These are phyloP conservation scores for Meta bourneti DNA, from an alignment of 2,888 invertebrate genomes.

Conservation along the genomic window DNA sequence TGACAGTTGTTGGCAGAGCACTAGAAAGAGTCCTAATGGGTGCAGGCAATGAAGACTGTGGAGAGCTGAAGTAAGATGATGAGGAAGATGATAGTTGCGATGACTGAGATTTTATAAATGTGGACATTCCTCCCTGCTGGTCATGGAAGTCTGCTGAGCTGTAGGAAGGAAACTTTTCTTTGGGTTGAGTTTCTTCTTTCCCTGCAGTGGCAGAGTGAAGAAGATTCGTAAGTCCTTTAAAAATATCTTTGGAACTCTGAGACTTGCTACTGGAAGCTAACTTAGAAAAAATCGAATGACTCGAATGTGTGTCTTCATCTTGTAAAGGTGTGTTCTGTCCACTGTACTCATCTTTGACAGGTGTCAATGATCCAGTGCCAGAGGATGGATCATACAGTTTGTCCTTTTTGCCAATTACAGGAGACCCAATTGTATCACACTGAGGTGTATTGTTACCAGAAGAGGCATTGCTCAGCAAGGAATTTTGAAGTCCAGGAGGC, in stretches of 20 bases:
- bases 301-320: slow-evolving; percentile 77
- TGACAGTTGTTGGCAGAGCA: slow-evolving; percentile 35
- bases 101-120: slow-evolving; percentile 64
- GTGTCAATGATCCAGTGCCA: slow-evolving; percentile 72
- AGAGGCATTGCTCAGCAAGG: slow-evolving; percentile 52
- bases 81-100: slow-evolving; percentile 52
- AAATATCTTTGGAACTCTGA: slow-evolving; percentile 67
- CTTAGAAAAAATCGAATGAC: slow-evolving; percentile 56
- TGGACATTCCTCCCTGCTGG: slow-evolving; percentile 49
- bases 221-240: slow-evolving; percentile 67
- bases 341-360: slow-evolving; percentile 78
- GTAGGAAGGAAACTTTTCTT: slow-evolving; percentile 56
- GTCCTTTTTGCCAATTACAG: slow-evolving; percentile 63
- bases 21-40: slow-evolving; percentile 41
- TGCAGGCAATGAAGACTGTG: slow-evolving; percentile 46
- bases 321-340: slow-evolving; percentile 78
- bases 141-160: slow-evolving; percentile 22
- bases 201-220: slow-evolving; percentile 62
- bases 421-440: slow-evolving; percentile 31
- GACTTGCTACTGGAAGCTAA: slow-evolving; percentile 57
- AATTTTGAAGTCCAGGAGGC: slow-evolving; percentile 61
- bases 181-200: slow-evolving; percentile 36
- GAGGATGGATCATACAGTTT: slow-evolving; percentile 37
- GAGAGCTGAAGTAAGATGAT: slow-evolving; percentile 49
- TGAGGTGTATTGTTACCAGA: slow-evolving; percentile 57